Conservation (phyloP, 2,797 vertebrate species). For the Bovichtus variegatus region DNA sequence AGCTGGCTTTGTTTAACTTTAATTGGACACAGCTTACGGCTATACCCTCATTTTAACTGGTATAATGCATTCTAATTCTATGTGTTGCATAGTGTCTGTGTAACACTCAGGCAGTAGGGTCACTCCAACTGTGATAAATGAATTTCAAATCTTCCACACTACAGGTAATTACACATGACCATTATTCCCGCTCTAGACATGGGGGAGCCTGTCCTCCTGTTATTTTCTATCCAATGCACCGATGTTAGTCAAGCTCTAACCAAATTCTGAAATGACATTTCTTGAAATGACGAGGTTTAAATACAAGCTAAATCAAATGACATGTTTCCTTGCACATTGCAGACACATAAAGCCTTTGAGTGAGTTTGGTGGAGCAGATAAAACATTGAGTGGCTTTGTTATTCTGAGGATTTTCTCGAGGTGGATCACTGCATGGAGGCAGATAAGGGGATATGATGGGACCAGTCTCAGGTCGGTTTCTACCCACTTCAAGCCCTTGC, state of each 20-base stretch:
- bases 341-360: slow-evolving; percentile 28
- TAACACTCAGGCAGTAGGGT: slow-evolving; percentile 70
- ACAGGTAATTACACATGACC: slow-evolving; percentile 80
- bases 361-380: slow-evolving; percentile 11
- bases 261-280: slow-evolving; percentile 43
- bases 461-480: slow-evolving; percentile 34
- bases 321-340: slow-evolving; percentile 38
- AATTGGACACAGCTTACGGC: slow-evolving; percentile 84
- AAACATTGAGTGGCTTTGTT: slow-evolving; percentile 32
- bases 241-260: slow-evolving; percentile 38
- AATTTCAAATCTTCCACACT: slow-evolving; percentile 76
- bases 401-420: slow-evolving; percentile 41
- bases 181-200: slow-evolving; percentile 64
- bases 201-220: slow-evolving; percentile 49
- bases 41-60: slow-evolving; percentile 79
- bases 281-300: slow-evolving; percentile 52
- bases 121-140: slow-evolving; percentile 74
- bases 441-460: background rate
- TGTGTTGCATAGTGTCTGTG: slow-evolving; percentile 73
- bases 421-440: slow-evolving; percentile 15
- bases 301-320: slow-evolving; percentile 37
- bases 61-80: slow-evolving; percentile 80
- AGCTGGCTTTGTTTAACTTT: slow-evolving; percentile 85
- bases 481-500: slow-evolving; percentile 52
- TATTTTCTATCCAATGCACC: slow-evolving; percentile 42